These are phyloP conservation scores for Orgyia antiqua DNA, from an alignment of 2,888 invertebrate species.

Conservation along the genomic window DNA sequence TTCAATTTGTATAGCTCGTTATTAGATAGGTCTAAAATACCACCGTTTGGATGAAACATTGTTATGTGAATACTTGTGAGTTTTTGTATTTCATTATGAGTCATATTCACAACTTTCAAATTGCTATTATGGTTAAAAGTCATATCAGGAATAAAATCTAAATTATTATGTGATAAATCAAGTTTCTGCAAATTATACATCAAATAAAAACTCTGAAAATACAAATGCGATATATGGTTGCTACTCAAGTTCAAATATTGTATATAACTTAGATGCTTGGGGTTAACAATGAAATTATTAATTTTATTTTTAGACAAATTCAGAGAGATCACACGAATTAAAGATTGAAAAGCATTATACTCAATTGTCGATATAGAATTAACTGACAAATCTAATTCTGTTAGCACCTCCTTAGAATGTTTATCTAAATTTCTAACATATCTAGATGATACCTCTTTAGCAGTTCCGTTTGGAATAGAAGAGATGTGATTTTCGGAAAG, in stretches of 20 bases:
- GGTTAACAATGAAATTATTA: conserved; percentile 42
- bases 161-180: conserved; percentile 55
- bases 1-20: conserved; percentile 44
- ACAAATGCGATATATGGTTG: conserved; percentile 43
- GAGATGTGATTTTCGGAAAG: conserved; percentile 52
- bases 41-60: conserved; percentile 53
- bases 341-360: conserved; percentile 53
- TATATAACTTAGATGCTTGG: conserved; percentile 41
- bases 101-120: conserved; percentile 53
- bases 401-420: conserved; percentile 34
- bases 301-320: conserved; percentile 56
- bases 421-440: conserved; percentile 28
- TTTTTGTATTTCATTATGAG: conserved; percentile 42
- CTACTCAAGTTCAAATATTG: conserved; percentile 54
- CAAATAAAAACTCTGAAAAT: conserved; percentile 45
- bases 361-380: conserved; percentile 51
- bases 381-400: conserved; percentile 57
- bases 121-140: conserved; percentile 43
- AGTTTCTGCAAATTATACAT: conserved; percentile 57
- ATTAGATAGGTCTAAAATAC: conserved; percentile 57
- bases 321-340: conserved; percentile 41
- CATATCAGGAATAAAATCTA: conserved; percentile 47
- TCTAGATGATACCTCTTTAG: conserved; percentile 31
- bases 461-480: conserved; percentile 45
- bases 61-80: conserved; percentile 42